Base-by-base conservation (phyloP, 2,888 invertebrate genomes). In the Lepidochrysops patricia region DNA sequence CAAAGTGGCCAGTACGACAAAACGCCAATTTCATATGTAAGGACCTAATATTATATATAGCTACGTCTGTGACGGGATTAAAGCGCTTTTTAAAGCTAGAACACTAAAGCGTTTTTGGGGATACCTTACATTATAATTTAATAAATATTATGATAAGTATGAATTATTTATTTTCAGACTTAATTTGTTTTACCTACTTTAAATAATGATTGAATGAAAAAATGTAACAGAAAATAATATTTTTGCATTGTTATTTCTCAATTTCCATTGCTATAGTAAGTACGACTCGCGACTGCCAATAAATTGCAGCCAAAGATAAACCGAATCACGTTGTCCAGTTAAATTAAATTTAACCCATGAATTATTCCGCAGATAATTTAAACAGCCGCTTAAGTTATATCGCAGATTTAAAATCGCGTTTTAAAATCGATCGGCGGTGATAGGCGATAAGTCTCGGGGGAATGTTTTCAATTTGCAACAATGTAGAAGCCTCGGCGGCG, bases 381-480 rank as follows among this genome's bases (percentile, higher is more conserved):
- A 43, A 23, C 23, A 7, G 15, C 9, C 2, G 37, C 15, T 43
- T 19, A 9, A 43, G 19, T 23, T 43, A 23, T 19, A 7, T 19
- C 9, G 12, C 12, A 19, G 19, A 43, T 43, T 19, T 43, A 23
- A 43, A 43, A 43, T 23, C 43, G 43, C 43, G 19, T 43, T 43
- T 43, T 3, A 43, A 37, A 43, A 43, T 43, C 23, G 43, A 43
- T 43, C 43, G 43, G 43, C 23, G 43, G 19, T 23, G 19, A 43
- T 25, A 50, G 26, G 13, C 26, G 13, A n/a, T 25, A 26, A 4
- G 6, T 13, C 13, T 26, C 25, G 50, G 26, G 26, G 23, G 50
- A 34, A 13, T 50, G 34, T 50, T 58, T 58, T 50, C 50, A 58
- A 58, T 49, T 35, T 50, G 34, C 32, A 9, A 13, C 25, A 25